A percentile compares a stretch with the other conserved stretches of the same genome.
Conservation (phyloP, 1,140 invertebrate species). For the Drepana arcuata region DNA sequence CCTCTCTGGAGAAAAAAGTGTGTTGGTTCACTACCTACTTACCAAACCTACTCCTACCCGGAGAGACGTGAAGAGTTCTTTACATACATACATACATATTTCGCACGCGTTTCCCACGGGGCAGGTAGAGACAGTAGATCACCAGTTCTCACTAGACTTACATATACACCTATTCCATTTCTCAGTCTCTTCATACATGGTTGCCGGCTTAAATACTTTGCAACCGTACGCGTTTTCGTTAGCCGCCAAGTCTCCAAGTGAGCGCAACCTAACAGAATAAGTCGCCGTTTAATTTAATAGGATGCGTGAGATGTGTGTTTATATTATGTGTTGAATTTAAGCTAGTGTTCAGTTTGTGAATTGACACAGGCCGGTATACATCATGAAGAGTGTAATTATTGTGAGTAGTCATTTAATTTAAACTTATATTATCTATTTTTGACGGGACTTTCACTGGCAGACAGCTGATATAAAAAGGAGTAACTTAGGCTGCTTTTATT, state of each 20-base stretch:
- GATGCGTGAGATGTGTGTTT: slow-evolving; percentile 35
- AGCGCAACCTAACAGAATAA: slow-evolving; percentile 24
- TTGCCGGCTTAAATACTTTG: not conserved
- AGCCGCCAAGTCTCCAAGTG: no score
- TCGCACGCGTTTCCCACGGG: no score
- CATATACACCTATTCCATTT: no score
- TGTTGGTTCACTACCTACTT: no score
- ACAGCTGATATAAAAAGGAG: not conserved
- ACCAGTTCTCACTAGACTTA: no score
- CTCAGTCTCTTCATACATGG: not conserved
- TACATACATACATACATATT: no score
- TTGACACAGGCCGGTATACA: slow-evolving; percentile 18
- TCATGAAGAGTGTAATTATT: slow-evolving; percentile 28
- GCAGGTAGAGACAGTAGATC: no score
- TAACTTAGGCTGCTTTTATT: no score
- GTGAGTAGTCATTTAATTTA: slow-evolving; percentile 33
- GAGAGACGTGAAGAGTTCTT: no score
- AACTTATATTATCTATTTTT: not conserved
- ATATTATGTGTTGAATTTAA: slow-evolving; percentile 33
- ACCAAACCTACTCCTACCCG: no score
- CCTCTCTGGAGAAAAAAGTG: no score
- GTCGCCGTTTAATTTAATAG: slow-evolving; percentile 21
- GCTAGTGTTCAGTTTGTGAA: slow-evolving; percentile 19
- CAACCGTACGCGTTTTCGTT: no score
- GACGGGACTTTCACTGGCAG: not conserved